These are phyloP conservation scores for Dicranocentrus wangi DNA, from an alignment of 2,888 invertebrate genomes.

Conservation along the genomic window DNA sequence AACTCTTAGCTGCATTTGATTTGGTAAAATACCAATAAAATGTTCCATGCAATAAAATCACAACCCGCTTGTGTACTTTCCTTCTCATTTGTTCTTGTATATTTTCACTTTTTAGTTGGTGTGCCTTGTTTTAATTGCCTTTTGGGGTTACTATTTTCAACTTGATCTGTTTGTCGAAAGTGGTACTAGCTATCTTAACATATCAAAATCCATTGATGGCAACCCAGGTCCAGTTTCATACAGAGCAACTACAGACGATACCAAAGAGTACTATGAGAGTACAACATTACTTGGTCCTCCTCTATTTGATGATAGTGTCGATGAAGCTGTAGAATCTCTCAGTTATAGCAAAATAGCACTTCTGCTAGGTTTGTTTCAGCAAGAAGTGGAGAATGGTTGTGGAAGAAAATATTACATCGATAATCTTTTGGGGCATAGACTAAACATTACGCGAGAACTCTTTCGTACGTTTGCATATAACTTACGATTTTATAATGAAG, in stretches of 20 bases:
- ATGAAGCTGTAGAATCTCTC: background rate
- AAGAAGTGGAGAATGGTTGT: conserved; percentile 44
- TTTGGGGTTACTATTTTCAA: conserved; percentile 42
- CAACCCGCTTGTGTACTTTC: background rate
- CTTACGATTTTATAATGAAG: background rate
- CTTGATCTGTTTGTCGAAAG: conserved; percentile 28
- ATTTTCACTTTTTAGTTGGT: conserved; percentile 10
- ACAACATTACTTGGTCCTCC: background rate
- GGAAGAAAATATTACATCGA: conserved; percentile 29
- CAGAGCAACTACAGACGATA: background rate
- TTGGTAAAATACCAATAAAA: conserved; percentile 8
- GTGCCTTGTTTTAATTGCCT: no score
- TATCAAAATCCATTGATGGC: background rate
- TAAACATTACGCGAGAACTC: conserved; percentile 15
- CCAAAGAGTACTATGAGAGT: background rate
- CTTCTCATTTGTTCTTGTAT: background rate
- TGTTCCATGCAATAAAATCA: background rate
- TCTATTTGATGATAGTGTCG: background rate
- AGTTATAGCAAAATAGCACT: conserved; percentile 45
- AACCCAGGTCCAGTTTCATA: background rate
- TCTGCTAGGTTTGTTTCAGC: background rate
- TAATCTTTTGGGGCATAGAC: conserved; percentile 4
- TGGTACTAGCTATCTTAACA: no score
- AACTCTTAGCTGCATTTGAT: conserved; percentile 25
- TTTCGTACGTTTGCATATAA: conserved; percentile 28